A percentile compares a stretch with the other conserved stretches of the same genome.
Evolutionary conservation across 2,113 vertebrate genomes (phyloP).

Genomic region (Tiliqua scincoides): DNA sequence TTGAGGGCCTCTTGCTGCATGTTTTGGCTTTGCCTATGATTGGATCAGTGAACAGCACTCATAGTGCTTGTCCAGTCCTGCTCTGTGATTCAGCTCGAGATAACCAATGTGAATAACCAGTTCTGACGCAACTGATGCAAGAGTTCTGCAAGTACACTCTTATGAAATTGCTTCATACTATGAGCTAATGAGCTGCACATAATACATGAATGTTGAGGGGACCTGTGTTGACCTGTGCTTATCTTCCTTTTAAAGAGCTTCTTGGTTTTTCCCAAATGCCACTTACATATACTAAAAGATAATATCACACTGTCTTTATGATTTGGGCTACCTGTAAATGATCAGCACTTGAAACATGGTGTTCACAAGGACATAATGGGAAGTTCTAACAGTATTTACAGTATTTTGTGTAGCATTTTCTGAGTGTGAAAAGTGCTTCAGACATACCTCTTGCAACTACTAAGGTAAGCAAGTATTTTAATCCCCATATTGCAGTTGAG

Average conservation of each 20-base stretch:
- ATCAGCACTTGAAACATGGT: not conserved
- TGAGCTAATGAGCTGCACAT: not conserved
- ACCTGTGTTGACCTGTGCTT: not conserved
- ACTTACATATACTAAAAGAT: too few species aligned
- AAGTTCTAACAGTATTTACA: too few species aligned
- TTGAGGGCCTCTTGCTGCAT: not conserved
- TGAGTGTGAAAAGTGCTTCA: too few species aligned
- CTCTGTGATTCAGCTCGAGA: not conserved
- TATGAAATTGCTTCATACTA: not conserved
- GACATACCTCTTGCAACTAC: too few species aligned
- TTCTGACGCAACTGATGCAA: not conserved
- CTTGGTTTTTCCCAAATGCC: not conserved
- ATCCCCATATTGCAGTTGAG: too few species aligned
- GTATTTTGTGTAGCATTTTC: too few species aligned
- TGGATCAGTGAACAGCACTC: not conserved
- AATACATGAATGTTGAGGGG: not conserved
- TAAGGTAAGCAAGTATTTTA: too few species aligned
- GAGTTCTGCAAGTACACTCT: not conserved
- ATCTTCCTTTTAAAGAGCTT: not conserved
- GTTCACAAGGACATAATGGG: too few species aligned
- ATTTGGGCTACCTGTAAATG: conserved; percentile 12
- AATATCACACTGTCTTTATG: too few species aligned
- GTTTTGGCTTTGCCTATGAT: not conserved
- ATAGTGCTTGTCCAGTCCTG: not conserved
- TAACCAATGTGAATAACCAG: not conserved